A percentile compares a stretch with the other conserved stretches of the same genome.
These are phyloP conservation scores for Perca schrenkii DNA, from an alignment of 2,113 vertebrate species.

Conservation along the genomic window DNA sequence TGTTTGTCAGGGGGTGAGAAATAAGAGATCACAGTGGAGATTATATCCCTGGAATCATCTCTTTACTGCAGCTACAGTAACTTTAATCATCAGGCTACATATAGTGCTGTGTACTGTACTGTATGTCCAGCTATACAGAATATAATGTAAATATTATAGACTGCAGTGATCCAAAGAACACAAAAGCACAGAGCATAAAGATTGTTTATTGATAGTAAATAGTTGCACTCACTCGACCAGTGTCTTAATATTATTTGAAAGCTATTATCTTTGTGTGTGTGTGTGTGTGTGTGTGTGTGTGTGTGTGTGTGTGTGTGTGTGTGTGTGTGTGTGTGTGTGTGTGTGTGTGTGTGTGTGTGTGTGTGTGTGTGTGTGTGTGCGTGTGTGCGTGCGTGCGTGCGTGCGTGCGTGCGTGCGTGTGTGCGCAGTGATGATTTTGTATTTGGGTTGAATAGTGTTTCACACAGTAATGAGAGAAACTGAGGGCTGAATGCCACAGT, in stretches of 20 bases:
- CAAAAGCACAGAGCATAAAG: constrained; percentile 45
- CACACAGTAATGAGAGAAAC: constrained; percentile 1
- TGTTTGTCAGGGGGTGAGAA: constrained; percentile 53
- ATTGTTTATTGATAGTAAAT: constrained; percentile 52
- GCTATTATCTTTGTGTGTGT: constrained; percentile 48
- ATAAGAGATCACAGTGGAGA: constrained; percentile 18
- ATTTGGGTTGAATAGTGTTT: too few species aligned
- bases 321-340: neutral
- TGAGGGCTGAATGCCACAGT: neutral
- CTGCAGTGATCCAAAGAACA: constrained; percentile 36
- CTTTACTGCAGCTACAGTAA: constrained; percentile 45
- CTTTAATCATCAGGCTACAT: constrained; percentile 48
- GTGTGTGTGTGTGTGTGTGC: constrained; percentile 5
- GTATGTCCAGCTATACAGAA: constrained; percentile 34
- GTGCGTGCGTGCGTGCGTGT: neutral
- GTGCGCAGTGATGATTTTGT: neutral
- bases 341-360: neutral
- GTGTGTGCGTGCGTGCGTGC: neutral
- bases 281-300: constrained; percentile 19
- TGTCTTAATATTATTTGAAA: constrained; percentile 61
- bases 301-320: constrained; percentile 9
- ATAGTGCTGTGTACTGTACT: neutral
- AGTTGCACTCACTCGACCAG: constrained; percentile 37
- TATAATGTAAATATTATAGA: constrained; percentile 53
- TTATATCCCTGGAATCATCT: constrained; percentile 39